Base-by-base conservation (phyloP, 2,113 vertebrate species). In the Pipra filicauda region DNA sequence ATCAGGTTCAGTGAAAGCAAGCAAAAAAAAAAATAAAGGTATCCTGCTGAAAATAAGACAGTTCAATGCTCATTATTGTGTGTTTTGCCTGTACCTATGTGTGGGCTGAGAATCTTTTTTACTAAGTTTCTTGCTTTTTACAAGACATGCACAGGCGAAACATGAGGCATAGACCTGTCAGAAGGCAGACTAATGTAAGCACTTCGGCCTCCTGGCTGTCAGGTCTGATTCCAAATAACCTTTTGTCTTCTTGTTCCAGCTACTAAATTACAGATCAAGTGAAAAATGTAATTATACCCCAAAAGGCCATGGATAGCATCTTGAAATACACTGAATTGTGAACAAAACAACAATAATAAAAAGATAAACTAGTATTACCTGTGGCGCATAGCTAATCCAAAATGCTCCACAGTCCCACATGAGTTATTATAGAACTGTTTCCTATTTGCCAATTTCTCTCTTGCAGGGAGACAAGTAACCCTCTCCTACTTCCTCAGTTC, bases 261-360 rank as follows among this genome's bases (percentile, higher is more conserved):
- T 91, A 95, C 93, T 92, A 97, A 97, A 97, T 96, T 96, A 97
- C 69, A 97, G 89, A 96, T 95, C 93, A 58, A 95, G 85, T 54
- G 65, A 91, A 97, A 96, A 95, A 91, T 75, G 78, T 93, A 97
- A 96, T 97, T 96, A 97, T 74, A 72, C n/a, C 76, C 81, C 71
- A 35, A 94, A 97, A 97, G 80, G 89, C 94, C 93, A 96, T 4
- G 70, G 82, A 77, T 7, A 93, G 92, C 67, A 73, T 89, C 90
- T 93, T 85, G 92, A 97, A 97, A 95, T 78, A 91, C 43, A 74
- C 31, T 75, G 44, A 83, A 79, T 73, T 81, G 51, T 41, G 80
- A 95, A 75, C 2, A 27, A 71, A 97, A 77, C 87, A 97, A 92
- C 81, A 65, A 64, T 24, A 95, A 85, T 27, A 93, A 80, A 94